These are phyloP conservation scores for Aquatica leii DNA, from an alignment of 2,888 invertebrate genomes.

Conservation along the genomic window DNA sequence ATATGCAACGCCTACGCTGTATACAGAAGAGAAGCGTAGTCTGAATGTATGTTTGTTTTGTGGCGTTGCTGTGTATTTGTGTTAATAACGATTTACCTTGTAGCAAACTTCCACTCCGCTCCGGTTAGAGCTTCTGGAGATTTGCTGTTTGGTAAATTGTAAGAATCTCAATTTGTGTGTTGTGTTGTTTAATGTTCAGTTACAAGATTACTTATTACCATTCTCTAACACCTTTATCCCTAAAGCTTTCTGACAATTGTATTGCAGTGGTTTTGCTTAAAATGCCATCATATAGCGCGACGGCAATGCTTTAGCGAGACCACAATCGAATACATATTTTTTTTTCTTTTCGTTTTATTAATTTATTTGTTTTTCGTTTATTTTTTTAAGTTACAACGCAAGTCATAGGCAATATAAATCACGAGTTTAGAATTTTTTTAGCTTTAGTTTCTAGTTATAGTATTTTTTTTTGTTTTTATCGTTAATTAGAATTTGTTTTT, in stretches of 20 bases:
- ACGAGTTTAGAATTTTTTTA: too few species aligned
- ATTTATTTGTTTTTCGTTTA: conserved; percentile 36
- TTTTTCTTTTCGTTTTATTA: conserved; percentile 38
- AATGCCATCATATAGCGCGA: conserved; percentile 53
- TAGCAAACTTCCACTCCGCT: conserved; percentile 11
- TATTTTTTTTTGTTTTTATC: conserved; percentile 37
- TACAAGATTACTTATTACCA: conserved; percentile 48
- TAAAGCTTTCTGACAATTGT: conserved; percentile 53
- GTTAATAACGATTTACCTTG: conserved; percentile 29
- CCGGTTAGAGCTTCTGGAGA: not conserved
- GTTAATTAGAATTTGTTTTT: conserved; percentile 51
- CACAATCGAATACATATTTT: conserved; percentile 44
- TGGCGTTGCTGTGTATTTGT: conserved; percentile 50
- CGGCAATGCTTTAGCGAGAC: conserved; percentile 58
- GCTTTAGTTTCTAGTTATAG: conserved; percentile 43
- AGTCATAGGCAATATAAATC: conserved; percentile 17
- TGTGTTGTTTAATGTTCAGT: conserved; percentile 58
- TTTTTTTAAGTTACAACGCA: conserved; percentile 24
- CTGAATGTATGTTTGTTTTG: conserved; percentile 45
- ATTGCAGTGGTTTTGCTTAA: conserved; percentile 57
- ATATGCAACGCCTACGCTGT: conserved; percentile 49
- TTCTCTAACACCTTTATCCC: conserved; percentile 50
- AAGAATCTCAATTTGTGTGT: conserved; percentile 47
- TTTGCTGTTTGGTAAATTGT: conserved; percentile 26
- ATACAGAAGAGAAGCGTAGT: conserved; percentile 37